Conservation (phyloP, 2,113 vertebrate species). For the Corythaeola cristata region DNA sequence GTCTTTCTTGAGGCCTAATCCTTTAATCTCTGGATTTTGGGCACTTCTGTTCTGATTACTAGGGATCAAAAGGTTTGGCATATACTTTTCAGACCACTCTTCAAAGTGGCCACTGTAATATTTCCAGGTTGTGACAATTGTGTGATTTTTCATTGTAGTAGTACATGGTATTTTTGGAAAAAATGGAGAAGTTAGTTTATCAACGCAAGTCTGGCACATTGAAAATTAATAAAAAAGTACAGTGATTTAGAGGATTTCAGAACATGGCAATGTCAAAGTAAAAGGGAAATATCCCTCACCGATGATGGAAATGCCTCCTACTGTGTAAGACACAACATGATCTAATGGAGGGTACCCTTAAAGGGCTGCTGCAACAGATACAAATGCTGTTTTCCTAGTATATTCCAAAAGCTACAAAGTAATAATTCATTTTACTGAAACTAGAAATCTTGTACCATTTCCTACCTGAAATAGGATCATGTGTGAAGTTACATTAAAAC, state of each 20-base stretch:
- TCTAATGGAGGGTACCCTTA: background rate
- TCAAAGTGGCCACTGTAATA: constrained; percentile 49
- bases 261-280: background rate
- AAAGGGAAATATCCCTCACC: background rate
- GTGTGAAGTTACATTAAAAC: background rate
- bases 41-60: constrained; percentile 72
- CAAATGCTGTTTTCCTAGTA: background rate
- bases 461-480: background rate
- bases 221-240: background rate
- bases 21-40: constrained; percentile 74
- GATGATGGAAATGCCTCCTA: background rate
- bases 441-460: background rate
- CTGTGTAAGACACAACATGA: background rate
- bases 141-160: background rate
- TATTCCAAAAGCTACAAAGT: background rate
- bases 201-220: background rate
- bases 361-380: background rate
- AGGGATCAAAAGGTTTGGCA: constrained; percentile 55
- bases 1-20: constrained; percentile 68
- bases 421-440: background rate
- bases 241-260: background rate
- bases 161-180: background rate
- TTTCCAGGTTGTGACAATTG: background rate
- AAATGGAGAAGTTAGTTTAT: background rate
- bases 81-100: constrained; percentile 43